These are phyloP conservation scores for Atherinomorus stipes DNA, from an alignment of 2,113 vertebrate species.

Conservation along the genomic window DNA sequence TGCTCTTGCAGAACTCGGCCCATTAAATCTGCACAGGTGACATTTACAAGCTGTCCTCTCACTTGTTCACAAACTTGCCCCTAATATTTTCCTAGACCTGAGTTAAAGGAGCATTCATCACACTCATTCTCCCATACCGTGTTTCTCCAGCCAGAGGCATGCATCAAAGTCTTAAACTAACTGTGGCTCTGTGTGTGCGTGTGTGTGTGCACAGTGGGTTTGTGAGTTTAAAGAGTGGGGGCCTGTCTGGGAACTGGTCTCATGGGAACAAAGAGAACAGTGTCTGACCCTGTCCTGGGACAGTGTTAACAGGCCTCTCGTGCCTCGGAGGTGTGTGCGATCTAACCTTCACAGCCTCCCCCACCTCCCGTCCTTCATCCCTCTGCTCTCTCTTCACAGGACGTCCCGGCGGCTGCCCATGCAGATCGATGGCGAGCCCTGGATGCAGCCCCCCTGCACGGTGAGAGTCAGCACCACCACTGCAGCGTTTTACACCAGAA, in stretches of 20 bases:
- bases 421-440: slow-evolving; percentile 98
- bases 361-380: background rate
- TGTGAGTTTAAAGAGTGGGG: slow-evolving; percentile 76
- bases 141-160: slow-evolving; percentile 60
- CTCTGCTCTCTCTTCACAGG: slow-evolving; percentile 73
- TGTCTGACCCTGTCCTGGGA: slow-evolving; percentile 74
- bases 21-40: slow-evolving; percentile 43
- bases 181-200: slow-evolving; percentile 40
- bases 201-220: slow-evolving; percentile 52
- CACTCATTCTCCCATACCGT: slow-evolving; percentile 59
- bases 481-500: background rate
- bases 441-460: slow-evolving; percentile 94
- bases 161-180: slow-evolving; percentile 72
- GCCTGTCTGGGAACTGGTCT: slow-evolving; percentile 76
- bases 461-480: slow-evolving; percentile 78
- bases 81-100: slow-evolving; percentile 57
- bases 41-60: slow-evolving; percentile 33
- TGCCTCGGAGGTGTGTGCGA: slow-evolving; percentile 70
- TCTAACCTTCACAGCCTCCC: slow-evolving; percentile 59
- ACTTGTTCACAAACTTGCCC: slow-evolving; percentile 1
- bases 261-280: slow-evolving; percentile 80
- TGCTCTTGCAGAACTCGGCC: slow-evolving; percentile 6
- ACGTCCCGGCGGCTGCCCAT: slow-evolving; percentile 93
- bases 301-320: slow-evolving; percentile 66
- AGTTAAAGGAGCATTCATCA: slow-evolving; percentile 67